A percentile compares a stretch with the other conserved stretches of the same genome.
Conservation (phyloP, 2,797 vertebrate genomes). For the Loris lydekkerianus region DNA sequence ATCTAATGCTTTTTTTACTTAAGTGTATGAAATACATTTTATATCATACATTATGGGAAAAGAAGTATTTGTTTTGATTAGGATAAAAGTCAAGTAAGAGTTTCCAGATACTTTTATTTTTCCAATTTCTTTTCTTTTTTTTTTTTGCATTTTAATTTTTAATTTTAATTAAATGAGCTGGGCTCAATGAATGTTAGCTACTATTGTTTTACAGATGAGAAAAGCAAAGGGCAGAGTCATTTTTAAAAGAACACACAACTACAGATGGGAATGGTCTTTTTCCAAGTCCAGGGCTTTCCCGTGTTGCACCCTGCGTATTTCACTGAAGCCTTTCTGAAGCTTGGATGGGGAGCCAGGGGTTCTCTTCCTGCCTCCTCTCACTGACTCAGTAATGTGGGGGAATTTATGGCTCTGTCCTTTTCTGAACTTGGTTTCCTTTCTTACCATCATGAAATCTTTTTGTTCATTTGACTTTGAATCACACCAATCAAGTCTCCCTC, state of each 20-base stretch:
- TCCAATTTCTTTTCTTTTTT: slow-evolving; percentile 9
- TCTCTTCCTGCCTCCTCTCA: not conserved
- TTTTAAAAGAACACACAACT: not conserved
- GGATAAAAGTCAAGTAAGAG: not conserved
- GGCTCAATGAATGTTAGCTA: not conserved
- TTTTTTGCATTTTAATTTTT: not conserved
- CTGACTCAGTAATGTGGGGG: fast-evolving
- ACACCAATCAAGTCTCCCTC: not conserved
- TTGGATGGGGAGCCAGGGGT: not conserved
- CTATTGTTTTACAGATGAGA: not conserved
- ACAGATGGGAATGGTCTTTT: not conserved
- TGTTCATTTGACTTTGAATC: not conserved
- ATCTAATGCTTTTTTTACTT: not conserved
- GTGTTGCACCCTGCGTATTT: fast-evolving
- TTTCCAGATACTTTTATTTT: not conserved
- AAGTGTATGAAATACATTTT: not conserved
- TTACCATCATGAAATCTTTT: not conserved
- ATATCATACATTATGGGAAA: not conserved
- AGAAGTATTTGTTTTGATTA: slow-evolving; percentile 21
- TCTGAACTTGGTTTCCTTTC: not conserved
- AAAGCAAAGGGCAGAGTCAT: not conserved
- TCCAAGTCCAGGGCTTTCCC: not conserved
- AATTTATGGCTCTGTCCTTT: not conserved
- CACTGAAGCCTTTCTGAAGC: not conserved
- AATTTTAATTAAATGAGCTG: not conserved